Base-by-base conservation (phyloP, 2,113 vertebrate species). In the Corythoichthys haematopterus region DNA sequence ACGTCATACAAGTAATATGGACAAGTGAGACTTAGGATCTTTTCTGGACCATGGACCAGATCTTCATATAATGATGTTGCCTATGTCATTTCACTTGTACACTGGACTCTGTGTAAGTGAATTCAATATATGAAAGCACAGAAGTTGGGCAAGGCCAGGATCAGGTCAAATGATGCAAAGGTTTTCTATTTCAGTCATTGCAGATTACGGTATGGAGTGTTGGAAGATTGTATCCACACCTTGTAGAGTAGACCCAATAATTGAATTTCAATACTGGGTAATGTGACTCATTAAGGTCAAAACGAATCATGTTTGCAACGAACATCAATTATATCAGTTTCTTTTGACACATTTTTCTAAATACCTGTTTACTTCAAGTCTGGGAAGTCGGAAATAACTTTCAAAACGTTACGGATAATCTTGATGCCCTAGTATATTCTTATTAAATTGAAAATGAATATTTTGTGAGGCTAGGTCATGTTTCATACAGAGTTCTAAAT, bases 1-100 rank as follows among this genome's bases (percentile, higher is more conserved):
- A 95, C 92, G 80, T 95, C 95, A 53, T 98, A 96, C 91, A 98
- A 92, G 66, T 93, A 85, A 72, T 69, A n/a, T 3, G 13, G 20
- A 65, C 33, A 50, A 5, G 40, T 58, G 46, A 12, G 64, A 60
- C 65, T 63, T 3, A 28, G n/a, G 16, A 11, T 45, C 45, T 71
- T 63, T 56, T 37, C 11, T 57, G 46, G 8, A 59, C 72, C 55
- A 15, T 68, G 68, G 72, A 51, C 63, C 74, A 46, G 66, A 58
- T 68, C 72, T 72, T 45, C 68, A 61, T 51, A 69, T 50, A 52
- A 65, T 61, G 63, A n/a, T 59, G 56, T 58, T 75, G 68, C 77
- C 72, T 78, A 81, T 64, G n/a, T 65, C 13, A 14, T 11, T 38
- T 61, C 40, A 56, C 8, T 53, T 46, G 40, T 65, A 72, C 61